Base-by-base conservation (phyloP, 2,113 vertebrate genomes). In the Dolichotis patagonum region DNA sequence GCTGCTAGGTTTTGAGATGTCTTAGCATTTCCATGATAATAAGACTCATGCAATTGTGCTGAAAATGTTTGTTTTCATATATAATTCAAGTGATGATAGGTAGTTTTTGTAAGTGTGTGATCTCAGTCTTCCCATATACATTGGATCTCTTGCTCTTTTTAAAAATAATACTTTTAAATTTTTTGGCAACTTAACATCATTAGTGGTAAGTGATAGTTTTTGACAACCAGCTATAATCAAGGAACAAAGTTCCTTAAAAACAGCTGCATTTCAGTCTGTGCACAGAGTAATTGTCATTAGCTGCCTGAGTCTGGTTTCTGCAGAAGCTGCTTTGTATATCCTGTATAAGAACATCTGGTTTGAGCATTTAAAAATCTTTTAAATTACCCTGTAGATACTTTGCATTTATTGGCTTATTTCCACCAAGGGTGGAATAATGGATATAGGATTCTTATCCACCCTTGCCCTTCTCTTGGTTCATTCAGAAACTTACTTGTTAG, bases 271-370 rank as follows among this genome's bases (percentile, higher is more conserved):
- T 98, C 84, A 80, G 0, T 97, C 95, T 95, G 52, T 14, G 67
- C 10, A 13, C 13, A 10, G 32, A 91, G 9, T 91, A 95, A 75
- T 94, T 97, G 96, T 92, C 93, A 85, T 1, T 96, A 90, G 83
- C 83, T 95, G 20, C 95, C 95, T 54, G 52, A 86, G 58, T 88
- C 93, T 96, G 92, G 90, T 96, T 60, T 62, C 88, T 97, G 86
- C 85, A 71, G 95, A 98, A 73, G 28, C 4, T 78, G 49, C 91
- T 82, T 97, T 97, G 87, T 97, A 67, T 92, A 60, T 92, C 95
- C 78, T 78, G 56, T 86, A 0, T 91, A 9, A 54, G 91, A 96
- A 94, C 90, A 95, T 95, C 97, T 98, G 98, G 52, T 95, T 90
- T 75, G 62, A 98, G 83, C 71, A 28, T 77, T 95, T 96, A 73